A percentile compares a stretch with the other conserved stretches of the same genome.
Evolutionary conservation across 2,888 invertebrate genomes (phyloP).

Genomic region (Koerneria pararmatus): DNA sequence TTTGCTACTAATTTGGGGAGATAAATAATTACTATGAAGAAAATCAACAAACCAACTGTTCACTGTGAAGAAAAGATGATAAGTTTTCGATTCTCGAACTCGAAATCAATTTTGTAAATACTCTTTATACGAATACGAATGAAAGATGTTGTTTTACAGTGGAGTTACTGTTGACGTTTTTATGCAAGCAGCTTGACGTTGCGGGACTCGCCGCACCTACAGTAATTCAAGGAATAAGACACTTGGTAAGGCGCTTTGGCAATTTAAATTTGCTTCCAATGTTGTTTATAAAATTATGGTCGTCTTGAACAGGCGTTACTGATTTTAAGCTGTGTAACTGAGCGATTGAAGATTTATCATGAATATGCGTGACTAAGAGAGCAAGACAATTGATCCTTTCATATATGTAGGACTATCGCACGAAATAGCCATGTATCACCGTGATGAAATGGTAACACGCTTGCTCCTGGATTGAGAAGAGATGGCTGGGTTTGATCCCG

Average conservation of each 20-base stretch:
- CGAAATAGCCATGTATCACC: too few relatives aligned
- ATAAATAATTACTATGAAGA: not conserved
- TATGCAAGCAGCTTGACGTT: constrained; percentile 39
- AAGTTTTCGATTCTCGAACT: too few relatives aligned
- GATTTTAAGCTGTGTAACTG: too few relatives aligned
- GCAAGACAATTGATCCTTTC: too few relatives aligned
- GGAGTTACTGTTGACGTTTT: constrained; percentile 37
- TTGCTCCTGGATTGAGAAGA: too few relatives aligned
- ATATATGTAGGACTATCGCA: too few relatives aligned
- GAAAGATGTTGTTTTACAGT: constrained; percentile 27
- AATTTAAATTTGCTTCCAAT: not conserved
- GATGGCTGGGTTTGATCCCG: too few relatives aligned
- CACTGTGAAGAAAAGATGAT: too few relatives aligned
- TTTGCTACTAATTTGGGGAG: not conserved
- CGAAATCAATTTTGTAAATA: not conserved
- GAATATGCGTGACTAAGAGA: too few relatives aligned
- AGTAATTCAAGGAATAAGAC: constrained; percentile 38
- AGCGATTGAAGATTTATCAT: too few relatives aligned
- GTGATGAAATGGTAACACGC: too few relatives aligned
- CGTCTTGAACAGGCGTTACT: too few relatives aligned
- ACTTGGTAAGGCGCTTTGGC: constrained; percentile 29
- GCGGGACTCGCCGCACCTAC: constrained; percentile 37
- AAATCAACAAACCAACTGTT: not conserved
- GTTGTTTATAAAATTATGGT: not conserved
- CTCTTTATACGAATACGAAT: not conserved